Percentiles rank a stretch among this genome's conserved stretches.
phyloP scores from a whole-genome alignment of 2,113 vertebrate genomes.

The Strix aluco region DNA sequence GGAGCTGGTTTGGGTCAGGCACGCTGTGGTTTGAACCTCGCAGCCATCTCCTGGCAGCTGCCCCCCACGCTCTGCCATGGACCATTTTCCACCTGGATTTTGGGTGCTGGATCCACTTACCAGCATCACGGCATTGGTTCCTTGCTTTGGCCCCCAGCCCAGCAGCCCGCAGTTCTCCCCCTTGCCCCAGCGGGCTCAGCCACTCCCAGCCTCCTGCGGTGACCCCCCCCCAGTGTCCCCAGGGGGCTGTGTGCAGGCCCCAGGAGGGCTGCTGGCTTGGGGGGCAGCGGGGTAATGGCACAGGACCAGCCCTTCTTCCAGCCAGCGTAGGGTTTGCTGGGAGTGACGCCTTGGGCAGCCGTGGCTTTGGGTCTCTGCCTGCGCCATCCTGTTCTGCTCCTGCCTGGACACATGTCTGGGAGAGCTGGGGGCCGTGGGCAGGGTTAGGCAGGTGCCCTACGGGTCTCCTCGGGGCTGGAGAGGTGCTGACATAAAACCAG shows the following conservation, averaged over 20 bases:
- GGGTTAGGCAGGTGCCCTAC: not conserved
- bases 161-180: fast-evolving
- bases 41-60: not conserved
- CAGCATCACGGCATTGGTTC: no score
- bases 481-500: not conserved
- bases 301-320: not conserved
- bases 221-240: not conserved
- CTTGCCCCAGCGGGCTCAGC: not conserved
- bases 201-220: not conserved
- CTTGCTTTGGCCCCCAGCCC: not conserved
- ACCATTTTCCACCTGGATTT: not conserved
- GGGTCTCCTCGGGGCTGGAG: not conserved
- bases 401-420: not conserved
- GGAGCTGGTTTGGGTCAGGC: not conserved
- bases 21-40: no score
- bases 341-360: not conserved
- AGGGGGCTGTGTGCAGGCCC: not conserved
- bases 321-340: fast-evolving
- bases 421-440: not conserved
- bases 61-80: fast-evolving
- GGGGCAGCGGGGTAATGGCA: not conserved
- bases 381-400: not conserved
- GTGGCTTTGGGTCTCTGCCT: not conserved
- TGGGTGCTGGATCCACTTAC: not conserved
- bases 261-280: not conserved